Base-by-base conservation (phyloP, 1,140 invertebrate species). In the Parapsyche elsis region DNA sequence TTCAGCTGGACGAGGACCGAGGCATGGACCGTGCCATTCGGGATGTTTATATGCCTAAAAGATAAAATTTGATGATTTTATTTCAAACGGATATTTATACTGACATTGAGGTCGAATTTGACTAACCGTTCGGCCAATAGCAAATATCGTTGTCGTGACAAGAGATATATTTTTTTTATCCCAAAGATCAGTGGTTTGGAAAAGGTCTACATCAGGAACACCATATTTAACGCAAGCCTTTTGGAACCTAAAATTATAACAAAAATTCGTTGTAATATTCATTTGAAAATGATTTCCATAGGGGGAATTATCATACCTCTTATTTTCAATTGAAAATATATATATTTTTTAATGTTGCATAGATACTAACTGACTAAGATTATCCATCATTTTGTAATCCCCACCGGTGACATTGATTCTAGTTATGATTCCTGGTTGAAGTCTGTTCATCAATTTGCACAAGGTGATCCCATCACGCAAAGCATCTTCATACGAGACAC, bases 301-400 rank as follows among this genome's bases (percentile, higher is more conserved):
- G n/a, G n/a, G 19, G 46, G 24, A 57, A 75, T n/a, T 7, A 57
- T 75, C n/a, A n/a, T n/a, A n/a, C n/a, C n/a, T n/a, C n/a, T n/a
- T n/a, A 71, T 71, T 26, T 30, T 26, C 1, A 4, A 38, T 7
- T 38, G 16, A 53, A 53, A n/a, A n/a, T n/a, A n/a, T n/a, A n/a
- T n/a, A 53, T 53, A 14, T 53, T 5, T 53, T 14, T 14, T 1
- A 53, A 53, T 14, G 38, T 64, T 19, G 23, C 2, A 67, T 12
- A 5, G 38, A 80, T 82, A 91, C 93, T 91, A 88, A 95, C 94
- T 95, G 93, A 88, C 92, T 94, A 61, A 97, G 94, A 85, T 98
- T 98, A 85, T 98, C 96, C 96, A 98, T 98, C 90, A 97, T 93
- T 84, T 97, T 97, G 88, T 97, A 98, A 84, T 97, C 95, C 0